A percentile compares a stretch with the other conserved stretches of the same genome.
phyloP scores from a whole-genome alignment of 2,113 vertebrate species.

The Nesoenas mayeri region DNA sequence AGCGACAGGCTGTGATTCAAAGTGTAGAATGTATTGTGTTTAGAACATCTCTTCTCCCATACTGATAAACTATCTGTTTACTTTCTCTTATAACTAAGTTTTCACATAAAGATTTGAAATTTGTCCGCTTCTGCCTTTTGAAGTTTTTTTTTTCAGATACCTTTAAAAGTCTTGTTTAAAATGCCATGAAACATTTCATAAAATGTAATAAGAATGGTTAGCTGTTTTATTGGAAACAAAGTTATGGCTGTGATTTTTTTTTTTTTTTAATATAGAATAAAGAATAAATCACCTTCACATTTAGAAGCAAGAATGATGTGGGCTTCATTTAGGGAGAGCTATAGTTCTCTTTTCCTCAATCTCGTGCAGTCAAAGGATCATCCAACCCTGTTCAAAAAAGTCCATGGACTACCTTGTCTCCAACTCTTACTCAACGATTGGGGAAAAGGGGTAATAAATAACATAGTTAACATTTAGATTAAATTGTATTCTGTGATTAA shows the following conservation, averaged over 20 bases:
- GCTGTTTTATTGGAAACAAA: neutral
- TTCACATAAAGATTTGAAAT: neutral
- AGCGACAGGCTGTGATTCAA: neutral
- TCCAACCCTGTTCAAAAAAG: neutral
- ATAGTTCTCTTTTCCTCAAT: neutral
- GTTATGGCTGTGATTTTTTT: neutral
- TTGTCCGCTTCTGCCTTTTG: neutral
- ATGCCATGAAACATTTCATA: neutral
- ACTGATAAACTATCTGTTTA: neutral
- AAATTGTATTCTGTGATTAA: neutral
- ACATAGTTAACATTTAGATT: neutral
- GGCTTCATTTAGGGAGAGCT: neutral
- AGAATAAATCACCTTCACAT: neutral
- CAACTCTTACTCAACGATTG: neutral
- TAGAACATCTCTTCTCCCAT: neutral
- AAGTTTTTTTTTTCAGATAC: neutral
- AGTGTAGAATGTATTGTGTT: neutral
- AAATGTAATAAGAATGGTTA: neutral
- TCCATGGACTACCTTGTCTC: neutral
- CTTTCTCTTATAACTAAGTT: neutral
- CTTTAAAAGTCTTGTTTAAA: neutral
- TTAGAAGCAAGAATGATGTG: neutral
- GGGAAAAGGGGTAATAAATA: neutral
- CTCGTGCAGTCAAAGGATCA: neutral
- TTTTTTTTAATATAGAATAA: neutral